These are phyloP conservation scores for Progne subis DNA, from an alignment of 2,113 vertebrate species.

Conservation along the genomic window DNA sequence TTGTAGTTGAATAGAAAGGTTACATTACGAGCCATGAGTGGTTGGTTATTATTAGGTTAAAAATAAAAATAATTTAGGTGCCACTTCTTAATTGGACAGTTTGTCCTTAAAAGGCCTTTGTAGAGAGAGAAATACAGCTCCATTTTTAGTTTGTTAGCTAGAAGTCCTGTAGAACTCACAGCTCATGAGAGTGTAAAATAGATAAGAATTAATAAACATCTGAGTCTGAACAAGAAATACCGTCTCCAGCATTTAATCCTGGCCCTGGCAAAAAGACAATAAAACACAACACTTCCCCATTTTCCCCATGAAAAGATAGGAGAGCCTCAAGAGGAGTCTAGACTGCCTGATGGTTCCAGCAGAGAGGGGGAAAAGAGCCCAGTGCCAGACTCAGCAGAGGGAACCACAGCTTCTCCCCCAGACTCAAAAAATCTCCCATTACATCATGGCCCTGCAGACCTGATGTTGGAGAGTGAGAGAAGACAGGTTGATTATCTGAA, in stretches of 20 bases:
- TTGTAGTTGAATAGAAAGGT: not conserved
- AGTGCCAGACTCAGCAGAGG: not conserved
- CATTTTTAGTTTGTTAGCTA: not conserved
- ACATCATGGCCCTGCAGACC: fast-evolving
- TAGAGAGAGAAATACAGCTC: not conserved
- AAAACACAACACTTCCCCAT: not conserved
- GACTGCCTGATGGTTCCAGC: not conserved
- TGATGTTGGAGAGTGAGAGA: not conserved
- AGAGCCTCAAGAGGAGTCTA: not conserved
- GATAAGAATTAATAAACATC: not conserved
- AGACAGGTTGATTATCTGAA: not conserved
- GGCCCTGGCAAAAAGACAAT: not conserved
- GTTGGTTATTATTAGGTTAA: not conserved
- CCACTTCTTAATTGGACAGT: not conserved
- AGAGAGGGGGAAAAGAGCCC: not conserved
- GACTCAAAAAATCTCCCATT: not conserved
- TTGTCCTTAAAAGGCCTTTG: not conserved
- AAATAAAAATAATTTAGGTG: not conserved
- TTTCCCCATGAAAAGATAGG: not conserved
- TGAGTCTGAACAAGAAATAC: not conserved
- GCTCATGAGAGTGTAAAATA: not conserved
- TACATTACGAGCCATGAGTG: not conserved
- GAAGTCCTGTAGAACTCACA: not conserved
- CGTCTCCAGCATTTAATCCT: not conserved
- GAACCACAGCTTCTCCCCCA: not conserved